A percentile compares a stretch with the other conserved stretches of the same genome.
phyloP scores from a whole-genome alignment of 2,888 invertebrate genomes.

The Drosophila lacicola region DNA sequence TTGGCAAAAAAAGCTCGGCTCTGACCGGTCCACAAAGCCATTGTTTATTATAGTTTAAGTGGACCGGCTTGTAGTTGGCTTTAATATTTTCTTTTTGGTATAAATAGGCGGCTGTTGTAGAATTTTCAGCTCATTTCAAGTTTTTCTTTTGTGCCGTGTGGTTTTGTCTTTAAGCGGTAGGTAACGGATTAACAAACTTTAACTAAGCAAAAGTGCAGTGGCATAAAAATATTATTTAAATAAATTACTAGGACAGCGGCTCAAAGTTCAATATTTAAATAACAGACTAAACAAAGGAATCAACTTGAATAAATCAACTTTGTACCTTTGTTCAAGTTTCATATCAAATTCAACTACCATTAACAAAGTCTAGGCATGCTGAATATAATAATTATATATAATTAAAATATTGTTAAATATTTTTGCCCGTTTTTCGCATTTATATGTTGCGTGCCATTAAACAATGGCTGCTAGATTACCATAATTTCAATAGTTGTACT shows the following conservation, averaged over 20 bases:
- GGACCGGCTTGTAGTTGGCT: slow-evolving; percentile 33
- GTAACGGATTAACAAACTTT: slow-evolving; percentile 24
- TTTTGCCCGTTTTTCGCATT: slow-evolving; percentile 30
- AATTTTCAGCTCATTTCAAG: slow-evolving; percentile 76
- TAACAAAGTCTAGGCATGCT: neutral
- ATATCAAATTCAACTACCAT: neutral
- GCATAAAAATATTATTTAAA: neutral
- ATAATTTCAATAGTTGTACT: slow-evolving; percentile 18
- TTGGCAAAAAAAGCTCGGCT: slow-evolving; percentile 44
- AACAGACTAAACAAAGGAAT: neutral
- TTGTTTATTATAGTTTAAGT: slow-evolving; percentile 30
- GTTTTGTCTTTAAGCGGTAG: slow-evolving; percentile 48
- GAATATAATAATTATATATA: slow-evolving; percentile 4
- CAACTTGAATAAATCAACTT: neutral
- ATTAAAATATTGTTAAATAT: slow-evolving; percentile 9
- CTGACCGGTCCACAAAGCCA: slow-evolving; percentile 56
- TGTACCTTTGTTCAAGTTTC: neutral
- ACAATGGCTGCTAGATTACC: slow-evolving; percentile 29
- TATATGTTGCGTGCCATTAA: slow-evolving; percentile 37
- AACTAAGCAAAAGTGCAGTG: slow-evolving; percentile 28
- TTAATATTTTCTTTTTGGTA: slow-evolving; percentile 46
- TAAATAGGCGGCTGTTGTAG: slow-evolving; percentile 70
- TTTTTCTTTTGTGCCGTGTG: slow-evolving; percentile 60
- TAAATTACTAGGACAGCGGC: neutral
- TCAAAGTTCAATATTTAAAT: neutral